Base-by-base conservation (phyloP, 2,797 vertebrate species). In the Neostethus bicornis region DNA sequence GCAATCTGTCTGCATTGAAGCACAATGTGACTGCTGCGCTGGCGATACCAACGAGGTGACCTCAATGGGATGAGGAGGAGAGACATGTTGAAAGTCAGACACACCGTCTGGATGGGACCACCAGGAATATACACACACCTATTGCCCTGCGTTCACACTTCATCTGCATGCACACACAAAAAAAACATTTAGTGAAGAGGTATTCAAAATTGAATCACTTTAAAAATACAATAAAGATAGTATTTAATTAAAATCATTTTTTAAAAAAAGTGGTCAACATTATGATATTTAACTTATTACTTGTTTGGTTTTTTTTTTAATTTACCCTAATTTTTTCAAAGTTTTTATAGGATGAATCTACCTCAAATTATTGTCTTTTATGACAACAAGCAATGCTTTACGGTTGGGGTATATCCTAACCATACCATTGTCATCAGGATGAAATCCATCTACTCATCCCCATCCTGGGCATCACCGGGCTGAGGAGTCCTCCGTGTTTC, bases 1-100 rank as follows among this genome's bases (percentile, higher is more conserved):
- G 91, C 91, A 89, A 92, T 92, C 90, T 92, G 92, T 92, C 90
- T 89, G 84, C 85, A 79, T 87, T 85, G 89, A 85, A 84, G 85
- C 86, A 84, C 90, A 89, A 89, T 89, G 88, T 90, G 91, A 91
- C 90, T 93, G 92, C 92, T 93, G 92, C 61, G 91, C 86, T 90
- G 85, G 90, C 91, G 85, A 91, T 90, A 92, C 85, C 81, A 86
- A 83, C 44, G 85, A 80, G 89, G 90, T 92, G 91, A 92, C 91
- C 92, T 90, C 89, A 32, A 81, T 53, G 79, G 73, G 86, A 87
- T 66, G 83, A 67, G 70, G 79, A 82, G 72, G 80, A 77, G 83
- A 87, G 80, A 73, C 77, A 24, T 39, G 70, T 55, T 89, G 87
- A 90, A 89, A 88, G 90, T 90, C 88, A 89, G 83, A 86, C 80